Conservation (phyloP, 2,888 invertebrate species). For the Eristalis arbustorum region DNA sequence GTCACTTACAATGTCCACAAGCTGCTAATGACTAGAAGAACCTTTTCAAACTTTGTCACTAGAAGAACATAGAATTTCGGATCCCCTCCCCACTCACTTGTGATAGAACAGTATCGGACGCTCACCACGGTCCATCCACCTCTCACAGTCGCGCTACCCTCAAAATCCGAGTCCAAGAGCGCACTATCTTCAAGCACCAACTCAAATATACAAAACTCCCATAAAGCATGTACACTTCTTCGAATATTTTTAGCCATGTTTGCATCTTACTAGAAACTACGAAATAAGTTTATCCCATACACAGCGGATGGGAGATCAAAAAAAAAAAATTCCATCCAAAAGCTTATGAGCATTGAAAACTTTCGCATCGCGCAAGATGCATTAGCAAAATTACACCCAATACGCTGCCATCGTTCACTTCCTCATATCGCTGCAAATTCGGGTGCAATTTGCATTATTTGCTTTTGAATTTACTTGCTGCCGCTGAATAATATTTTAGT, state of each 20-base stretch:
- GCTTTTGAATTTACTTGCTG: constrained; percentile 10
- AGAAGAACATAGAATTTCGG: too few relatives aligned
- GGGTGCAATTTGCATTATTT: constrained; percentile 34
- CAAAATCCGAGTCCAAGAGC: too few relatives aligned
- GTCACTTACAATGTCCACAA: too few relatives aligned
- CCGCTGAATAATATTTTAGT: constrained; percentile 12
- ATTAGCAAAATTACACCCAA: constrained; percentile 67
- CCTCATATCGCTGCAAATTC: neutral
- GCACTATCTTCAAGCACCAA: too few relatives aligned
- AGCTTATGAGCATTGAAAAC: constrained; percentile 57
- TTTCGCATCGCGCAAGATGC: constrained; percentile 54
- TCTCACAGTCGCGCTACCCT: too few relatives aligned
- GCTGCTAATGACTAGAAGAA: too few relatives aligned
- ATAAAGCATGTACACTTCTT: too few relatives aligned
- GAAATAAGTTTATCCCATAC: neutral
- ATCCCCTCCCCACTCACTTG: too few relatives aligned
- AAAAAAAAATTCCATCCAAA: constrained; percentile 52
- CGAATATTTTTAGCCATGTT: neutral
- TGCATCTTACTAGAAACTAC: neutral
- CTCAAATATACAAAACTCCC: too few relatives aligned
- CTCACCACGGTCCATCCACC: too few relatives aligned
- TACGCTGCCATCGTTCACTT: constrained; percentile 4
- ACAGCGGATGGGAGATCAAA: neutral
- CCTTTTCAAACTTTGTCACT: too few relatives aligned
- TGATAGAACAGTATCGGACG: too few relatives aligned